Conservation (phyloP, 2,888 invertebrate genomes). For the Tinea pellionella region DNA sequence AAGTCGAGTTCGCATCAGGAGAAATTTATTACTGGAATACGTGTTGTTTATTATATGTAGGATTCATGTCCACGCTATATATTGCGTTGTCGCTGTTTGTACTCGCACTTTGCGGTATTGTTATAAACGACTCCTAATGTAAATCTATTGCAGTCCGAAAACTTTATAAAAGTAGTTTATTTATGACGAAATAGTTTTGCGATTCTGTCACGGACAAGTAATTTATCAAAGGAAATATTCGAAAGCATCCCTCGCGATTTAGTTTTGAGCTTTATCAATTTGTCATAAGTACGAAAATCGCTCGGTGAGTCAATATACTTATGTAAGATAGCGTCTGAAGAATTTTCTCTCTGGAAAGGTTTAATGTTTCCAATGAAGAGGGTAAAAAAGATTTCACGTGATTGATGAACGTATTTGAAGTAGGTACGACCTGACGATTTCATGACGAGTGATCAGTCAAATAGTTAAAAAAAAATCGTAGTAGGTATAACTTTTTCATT, state of each 20-base stretch:
- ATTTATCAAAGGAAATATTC: not conserved
- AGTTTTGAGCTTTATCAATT: not conserved
- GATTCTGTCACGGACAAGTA: not conserved
- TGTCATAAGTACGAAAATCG: not conserved
- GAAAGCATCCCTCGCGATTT: not conserved
- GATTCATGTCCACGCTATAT: not conserved
- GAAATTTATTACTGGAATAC: not conserved
- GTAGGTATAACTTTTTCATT: no score
- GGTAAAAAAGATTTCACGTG: not conserved
- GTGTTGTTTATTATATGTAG: not conserved
- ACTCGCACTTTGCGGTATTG: not conserved
- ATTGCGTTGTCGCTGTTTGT: not conserved
- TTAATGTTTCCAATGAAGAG: conserved; percentile 2
- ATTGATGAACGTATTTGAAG: not conserved
- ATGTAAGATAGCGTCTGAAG: not conserved
- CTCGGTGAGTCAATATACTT: not conserved
- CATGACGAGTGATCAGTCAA: not conserved
- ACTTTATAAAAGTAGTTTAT: not conserved
- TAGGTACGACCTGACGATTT: not conserved
- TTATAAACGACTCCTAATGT: not conserved
- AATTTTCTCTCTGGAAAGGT: not conserved
- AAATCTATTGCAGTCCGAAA: not conserved
- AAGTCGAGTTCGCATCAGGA: not conserved
- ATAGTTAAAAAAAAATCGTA: not conserved
- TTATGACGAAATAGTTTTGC: not conserved